Percentiles rank a stretch among this genome's conserved stretches.
These are phyloP conservation scores for Pangasius krempfi DNA, from an alignment of 2,797 vertebrate genomes.

Conservation along the genomic window DNA sequence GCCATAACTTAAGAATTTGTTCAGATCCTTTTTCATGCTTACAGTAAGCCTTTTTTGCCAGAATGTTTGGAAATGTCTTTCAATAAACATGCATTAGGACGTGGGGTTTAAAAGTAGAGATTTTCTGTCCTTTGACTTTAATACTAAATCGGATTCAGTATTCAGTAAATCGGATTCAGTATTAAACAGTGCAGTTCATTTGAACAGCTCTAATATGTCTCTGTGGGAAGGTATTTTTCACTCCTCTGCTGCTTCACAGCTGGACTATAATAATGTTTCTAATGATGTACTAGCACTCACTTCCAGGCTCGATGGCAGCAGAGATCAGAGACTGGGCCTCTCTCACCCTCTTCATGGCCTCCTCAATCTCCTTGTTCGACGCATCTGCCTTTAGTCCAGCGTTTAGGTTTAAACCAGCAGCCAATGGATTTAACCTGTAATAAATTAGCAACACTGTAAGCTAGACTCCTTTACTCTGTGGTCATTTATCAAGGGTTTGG, in stretches of 20 bases:
- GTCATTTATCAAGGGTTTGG: not conserved
- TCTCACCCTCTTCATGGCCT: constrained; percentile 98
- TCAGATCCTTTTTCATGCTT: not conserved
- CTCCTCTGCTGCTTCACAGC: not conserved
- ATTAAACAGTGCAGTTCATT: not conserved
- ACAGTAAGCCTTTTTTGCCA: not conserved
- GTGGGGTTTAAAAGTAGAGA: not conserved
- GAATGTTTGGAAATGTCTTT: not conserved
- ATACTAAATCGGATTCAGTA: not conserved
- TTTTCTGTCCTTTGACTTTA: not conserved
- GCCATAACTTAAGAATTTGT: not conserved
- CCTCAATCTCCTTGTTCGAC: constrained; percentile 98
- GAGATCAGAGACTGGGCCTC: constrained; percentile 98
- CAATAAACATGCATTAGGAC: not conserved
- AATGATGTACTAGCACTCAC: constrained; percentile 64
- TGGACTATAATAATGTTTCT: not conserved
- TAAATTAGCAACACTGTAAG: not conserved
- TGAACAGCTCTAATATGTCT: not conserved
- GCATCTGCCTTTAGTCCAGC: constrained; percentile 90
- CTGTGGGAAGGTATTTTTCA: not conserved
- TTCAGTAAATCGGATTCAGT: too few relatives aligned
- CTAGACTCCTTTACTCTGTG: not conserved
- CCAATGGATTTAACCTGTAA: constrained; percentile 90
- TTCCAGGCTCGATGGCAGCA: constrained; percentile 97
- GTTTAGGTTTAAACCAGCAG: constrained; percentile 86